Evolutionary conservation across 2,113 vertebrate species (phyloP).

Genomic region (Anolis carolinensis): DNA sequence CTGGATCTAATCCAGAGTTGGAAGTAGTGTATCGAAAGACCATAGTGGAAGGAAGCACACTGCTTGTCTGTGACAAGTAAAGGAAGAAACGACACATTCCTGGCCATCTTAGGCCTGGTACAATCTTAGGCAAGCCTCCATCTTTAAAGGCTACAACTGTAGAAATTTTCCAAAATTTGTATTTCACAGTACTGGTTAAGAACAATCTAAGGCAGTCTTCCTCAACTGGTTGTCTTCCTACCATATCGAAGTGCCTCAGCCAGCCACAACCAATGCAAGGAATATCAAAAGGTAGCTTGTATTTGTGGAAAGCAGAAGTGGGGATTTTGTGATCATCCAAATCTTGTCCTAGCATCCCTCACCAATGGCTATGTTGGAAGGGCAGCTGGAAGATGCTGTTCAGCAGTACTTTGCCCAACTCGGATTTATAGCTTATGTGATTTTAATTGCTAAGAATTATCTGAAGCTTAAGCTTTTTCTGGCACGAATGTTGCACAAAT

Average conservation of each 20-base stretch:
- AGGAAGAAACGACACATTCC: conserved; percentile 19
- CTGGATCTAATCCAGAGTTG: conserved; percentile 12
- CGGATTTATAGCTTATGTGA: background rate
- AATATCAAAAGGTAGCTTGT: conserved; percentile 29
- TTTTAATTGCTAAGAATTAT: conserved; percentile 46
- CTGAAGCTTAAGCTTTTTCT: conserved; percentile 1
- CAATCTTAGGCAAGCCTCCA: background rate
- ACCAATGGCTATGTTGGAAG: too few relatives aligned
- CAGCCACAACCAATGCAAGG: conserved; percentile 3
- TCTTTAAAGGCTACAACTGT: conserved; percentile 60
- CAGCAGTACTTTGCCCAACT: too few relatives aligned
- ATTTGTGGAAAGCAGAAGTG: conserved; percentile 35
- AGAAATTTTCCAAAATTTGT: conserved; percentile 61
- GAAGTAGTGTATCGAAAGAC: conserved; percentile 15
- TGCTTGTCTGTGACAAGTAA: conserved; percentile 27
- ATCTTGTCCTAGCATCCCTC: too few relatives aligned
- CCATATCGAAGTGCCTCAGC: background rate
- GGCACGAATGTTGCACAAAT: background rate
- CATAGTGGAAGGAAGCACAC: conserved; percentile 23
- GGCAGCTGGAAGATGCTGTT: too few relatives aligned
- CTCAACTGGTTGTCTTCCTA: background rate
- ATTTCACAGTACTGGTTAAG: conserved; percentile 68
- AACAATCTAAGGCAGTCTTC: conserved; percentile 34
- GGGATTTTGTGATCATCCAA: too few relatives aligned
- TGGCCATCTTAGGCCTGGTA: background rate